Percentiles rank a stretch among this genome's conserved stretches.
These are phyloP conservation scores for Bemisia tabaci DNA, from an alignment of 1,140 invertebrate species.

Conservation along the genomic window DNA sequence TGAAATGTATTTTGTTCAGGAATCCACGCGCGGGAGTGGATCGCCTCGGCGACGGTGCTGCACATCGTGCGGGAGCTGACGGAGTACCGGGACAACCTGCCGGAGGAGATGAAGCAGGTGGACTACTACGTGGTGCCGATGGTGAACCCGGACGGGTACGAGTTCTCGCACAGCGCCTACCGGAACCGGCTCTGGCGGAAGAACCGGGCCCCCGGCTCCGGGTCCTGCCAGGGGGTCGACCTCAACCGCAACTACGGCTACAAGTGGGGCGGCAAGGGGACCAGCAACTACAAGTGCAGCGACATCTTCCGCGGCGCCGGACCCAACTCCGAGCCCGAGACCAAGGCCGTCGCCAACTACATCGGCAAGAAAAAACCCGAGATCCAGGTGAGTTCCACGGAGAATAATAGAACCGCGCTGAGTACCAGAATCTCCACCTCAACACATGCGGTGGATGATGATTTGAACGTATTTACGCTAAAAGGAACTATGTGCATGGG, in stretches of 20 bases:
- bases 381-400: constrained; percentile 20
- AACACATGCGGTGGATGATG: no score
- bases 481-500: no score
- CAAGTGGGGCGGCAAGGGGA: constrained; percentile 52
- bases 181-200: constrained; percentile 70
- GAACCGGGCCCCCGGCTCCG: constrained; percentile 37
- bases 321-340: constrained; percentile 77
- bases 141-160: constrained; percentile 48
- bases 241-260: constrained; percentile 56
- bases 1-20: no score
- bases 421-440: no score
- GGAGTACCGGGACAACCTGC: constrained; percentile 52
- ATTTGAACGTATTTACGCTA: no score
- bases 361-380: constrained; percentile 17
- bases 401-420: neutral
- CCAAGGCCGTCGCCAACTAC: constrained; percentile 34
- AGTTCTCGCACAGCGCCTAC: constrained; percentile 40
- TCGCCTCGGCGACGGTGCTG: constrained; percentile 51
- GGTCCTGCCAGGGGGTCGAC: constrained; percentile 39
- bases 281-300: constrained; percentile 58
- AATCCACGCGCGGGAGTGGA: constrained; percentile 65
- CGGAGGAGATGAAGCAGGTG: constrained; percentile 47
- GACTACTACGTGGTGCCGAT: constrained; percentile 43
- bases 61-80: constrained; percentile 58
- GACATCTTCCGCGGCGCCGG: constrained; percentile 62